Evolutionary conservation across 2,797 vertebrate genomes (phyloP).

Genomic region (Poeciliopsis presidionis): DNA sequence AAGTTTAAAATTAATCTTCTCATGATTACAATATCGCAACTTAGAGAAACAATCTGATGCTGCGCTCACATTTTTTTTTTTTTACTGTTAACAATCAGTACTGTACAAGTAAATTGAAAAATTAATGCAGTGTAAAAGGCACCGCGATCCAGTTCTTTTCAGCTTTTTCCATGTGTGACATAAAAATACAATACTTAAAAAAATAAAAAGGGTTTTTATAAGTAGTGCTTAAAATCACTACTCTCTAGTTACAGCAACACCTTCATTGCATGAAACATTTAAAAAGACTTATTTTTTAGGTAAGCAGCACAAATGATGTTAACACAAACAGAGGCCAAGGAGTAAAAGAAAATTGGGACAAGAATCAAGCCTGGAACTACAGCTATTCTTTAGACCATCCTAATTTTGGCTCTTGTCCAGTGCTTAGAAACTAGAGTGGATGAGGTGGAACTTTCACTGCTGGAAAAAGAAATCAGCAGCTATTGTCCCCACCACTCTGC

Average conservation of each 20-base stretch:
- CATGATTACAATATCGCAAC: no score
- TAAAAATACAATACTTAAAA: no score
- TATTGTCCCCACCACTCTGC: background rate
- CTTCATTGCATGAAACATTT: background rate
- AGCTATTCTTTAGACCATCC: background rate
- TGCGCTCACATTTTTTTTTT: background rate
- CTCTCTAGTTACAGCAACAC: background rate
- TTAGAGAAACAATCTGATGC: no score
- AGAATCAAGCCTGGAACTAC: background rate
- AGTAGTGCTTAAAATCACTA: background rate
- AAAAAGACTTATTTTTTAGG: background rate
- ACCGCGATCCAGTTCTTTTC: background rate
- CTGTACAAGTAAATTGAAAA: background rate
- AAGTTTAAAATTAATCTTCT: no score
- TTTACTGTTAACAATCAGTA: background rate
- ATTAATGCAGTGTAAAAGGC: background rate
- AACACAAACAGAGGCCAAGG: background rate
- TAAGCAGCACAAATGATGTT: background rate
- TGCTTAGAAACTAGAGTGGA: background rate
- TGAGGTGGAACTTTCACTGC: background rate
- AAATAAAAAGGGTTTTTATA: background rate
- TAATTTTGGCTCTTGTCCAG: background rate
- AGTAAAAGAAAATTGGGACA: background rate
- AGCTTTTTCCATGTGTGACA: background rate
- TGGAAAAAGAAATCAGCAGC: slow-evolving; percentile 1